phyloP scores from a whole-genome alignment of 2,113 vertebrate species.

The Siniperca chuatsi region DNA sequence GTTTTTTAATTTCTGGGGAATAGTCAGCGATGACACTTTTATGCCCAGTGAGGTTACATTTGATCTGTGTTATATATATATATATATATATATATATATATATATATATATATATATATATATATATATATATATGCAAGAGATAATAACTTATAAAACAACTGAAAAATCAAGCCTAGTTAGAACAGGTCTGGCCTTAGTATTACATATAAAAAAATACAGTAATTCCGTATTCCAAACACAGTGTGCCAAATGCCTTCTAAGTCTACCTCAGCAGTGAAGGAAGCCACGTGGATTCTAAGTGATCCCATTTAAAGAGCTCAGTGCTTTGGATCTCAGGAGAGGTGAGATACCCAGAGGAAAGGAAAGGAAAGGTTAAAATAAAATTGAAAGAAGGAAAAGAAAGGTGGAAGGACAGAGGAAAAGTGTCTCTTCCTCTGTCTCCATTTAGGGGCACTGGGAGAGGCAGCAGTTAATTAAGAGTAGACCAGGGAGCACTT shows the following conservation, averaged over 20 bases:
- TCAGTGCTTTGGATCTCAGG: slow-evolving; percentile 57
- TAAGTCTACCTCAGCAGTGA: slow-evolving; percentile 48
- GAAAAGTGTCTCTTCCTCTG: slow-evolving; percentile 49
- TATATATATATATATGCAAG: not conserved
- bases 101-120: not conserved
- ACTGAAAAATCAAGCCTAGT: not conserved
- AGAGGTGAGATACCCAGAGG: slow-evolving; percentile 46
- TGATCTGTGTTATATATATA: too few species aligned
- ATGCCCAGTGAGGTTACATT: too few species aligned
- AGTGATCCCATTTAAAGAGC: slow-evolving; percentile 68
- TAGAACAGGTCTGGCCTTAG: too few species aligned
- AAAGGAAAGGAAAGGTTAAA: not conserved
- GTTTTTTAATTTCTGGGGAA: not conserved
- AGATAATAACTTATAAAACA: not conserved
- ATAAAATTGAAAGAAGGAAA: slow-evolving; percentile 16
- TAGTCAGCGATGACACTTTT: too few species aligned
- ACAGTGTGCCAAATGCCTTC: slow-evolving; percentile 32
- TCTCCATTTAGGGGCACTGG: slow-evolving; percentile 71
- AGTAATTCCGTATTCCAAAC: slow-evolving; percentile 43
- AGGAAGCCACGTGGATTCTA: slow-evolving; percentile 33
- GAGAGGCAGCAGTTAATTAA: slow-evolving; percentile 78
- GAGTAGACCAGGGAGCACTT: slow-evolving; percentile 81
- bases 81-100: not conserved
- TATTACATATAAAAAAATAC: slow-evolving; percentile 2
- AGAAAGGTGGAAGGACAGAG: slow-evolving; percentile 51